These are phyloP conservation scores for Myotis davidii DNA, from an alignment of 2,113 vertebrate genomes.

Conservation along the genomic window DNA sequence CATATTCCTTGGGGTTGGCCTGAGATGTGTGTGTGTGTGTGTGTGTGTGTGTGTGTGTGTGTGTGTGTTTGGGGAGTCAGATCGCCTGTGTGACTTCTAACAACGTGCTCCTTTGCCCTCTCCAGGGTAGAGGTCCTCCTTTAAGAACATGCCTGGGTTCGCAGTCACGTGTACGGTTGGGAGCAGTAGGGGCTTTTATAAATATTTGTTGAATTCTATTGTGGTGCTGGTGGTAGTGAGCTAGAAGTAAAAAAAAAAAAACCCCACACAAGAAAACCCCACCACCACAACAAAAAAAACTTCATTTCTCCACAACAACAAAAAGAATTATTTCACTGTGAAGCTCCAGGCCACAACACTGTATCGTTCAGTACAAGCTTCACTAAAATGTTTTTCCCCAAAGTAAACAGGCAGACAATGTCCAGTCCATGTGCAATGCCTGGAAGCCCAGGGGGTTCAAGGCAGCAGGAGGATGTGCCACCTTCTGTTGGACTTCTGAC, in stretches of 20 bases:
- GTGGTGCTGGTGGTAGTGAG: conserved; percentile 35
- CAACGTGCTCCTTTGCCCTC: not conserved
- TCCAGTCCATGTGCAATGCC: conserved; percentile 50
- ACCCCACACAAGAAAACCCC: conserved; percentile 29
- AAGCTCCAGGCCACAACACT: conserved; percentile 39
- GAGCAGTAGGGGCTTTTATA: conserved; percentile 36
- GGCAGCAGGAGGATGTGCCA: not conserved
- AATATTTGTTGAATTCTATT: conserved; percentile 53
- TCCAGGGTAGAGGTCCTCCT: not conserved
- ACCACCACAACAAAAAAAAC: not conserved
- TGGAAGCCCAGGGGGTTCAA: not conserved
- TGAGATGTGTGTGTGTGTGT: not conserved
- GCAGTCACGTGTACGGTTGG: not conserved
- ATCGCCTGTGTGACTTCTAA: not conserved
- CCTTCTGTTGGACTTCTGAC: not conserved
- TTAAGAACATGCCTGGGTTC: not conserved
- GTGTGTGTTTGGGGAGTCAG: not conserved
- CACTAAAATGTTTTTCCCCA: conserved; percentile 22
- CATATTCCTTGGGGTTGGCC: not conserved
- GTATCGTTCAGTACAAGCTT: conserved; percentile 58
- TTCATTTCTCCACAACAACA: conserved; percentile 42
- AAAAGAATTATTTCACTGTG: conserved; percentile 65
- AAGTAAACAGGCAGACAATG: conserved; percentile 68
- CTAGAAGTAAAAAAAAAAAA: no score
- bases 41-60: not conserved